These are phyloP conservation scores for Lanistes nyassanus DNA, from an alignment of 1,140 invertebrate genomes.

Conservation along the genomic window DNA sequence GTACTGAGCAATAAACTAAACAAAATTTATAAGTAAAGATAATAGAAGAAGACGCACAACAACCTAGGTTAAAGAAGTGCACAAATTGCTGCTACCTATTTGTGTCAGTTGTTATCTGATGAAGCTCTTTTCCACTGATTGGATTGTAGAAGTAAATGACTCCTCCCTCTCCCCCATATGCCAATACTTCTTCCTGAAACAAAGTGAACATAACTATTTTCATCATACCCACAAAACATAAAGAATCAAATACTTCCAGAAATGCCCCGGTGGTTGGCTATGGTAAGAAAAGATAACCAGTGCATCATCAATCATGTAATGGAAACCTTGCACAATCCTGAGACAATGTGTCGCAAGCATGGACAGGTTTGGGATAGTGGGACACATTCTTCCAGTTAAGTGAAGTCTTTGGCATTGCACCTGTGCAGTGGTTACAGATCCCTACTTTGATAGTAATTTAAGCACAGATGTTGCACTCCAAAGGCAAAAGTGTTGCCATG, in stretches of 20 bases:
- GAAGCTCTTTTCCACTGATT: slow-evolving; percentile 18
- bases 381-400: too few relatives aligned
- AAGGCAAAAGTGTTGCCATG: too few relatives aligned
- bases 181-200: slow-evolving; percentile 33
- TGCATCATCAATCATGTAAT: background rate
- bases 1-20: too few relatives aligned
- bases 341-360: too few relatives aligned
- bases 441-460: background rate
- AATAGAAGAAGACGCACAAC: background rate
- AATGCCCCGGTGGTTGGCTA: background rate
- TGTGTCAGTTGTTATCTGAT: slow-evolving; percentile 30
- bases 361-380: background rate
- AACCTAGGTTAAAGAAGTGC: background rate
- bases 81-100: slow-evolving; percentile 20
- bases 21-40: background rate
- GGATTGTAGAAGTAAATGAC: slow-evolving; percentile 34
- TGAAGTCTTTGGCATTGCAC: too few relatives aligned
- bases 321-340: too few relatives aligned
- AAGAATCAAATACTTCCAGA: background rate
- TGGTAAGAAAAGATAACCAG: background rate
- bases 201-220: background rate
- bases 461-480: background rate
- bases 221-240: background rate
- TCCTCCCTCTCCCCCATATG: slow-evolving; percentile 40
- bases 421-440: too few relatives aligned